Conservation (phyloP, 1,140 invertebrate species). For the Neotoxoptera formosana region DNA sequence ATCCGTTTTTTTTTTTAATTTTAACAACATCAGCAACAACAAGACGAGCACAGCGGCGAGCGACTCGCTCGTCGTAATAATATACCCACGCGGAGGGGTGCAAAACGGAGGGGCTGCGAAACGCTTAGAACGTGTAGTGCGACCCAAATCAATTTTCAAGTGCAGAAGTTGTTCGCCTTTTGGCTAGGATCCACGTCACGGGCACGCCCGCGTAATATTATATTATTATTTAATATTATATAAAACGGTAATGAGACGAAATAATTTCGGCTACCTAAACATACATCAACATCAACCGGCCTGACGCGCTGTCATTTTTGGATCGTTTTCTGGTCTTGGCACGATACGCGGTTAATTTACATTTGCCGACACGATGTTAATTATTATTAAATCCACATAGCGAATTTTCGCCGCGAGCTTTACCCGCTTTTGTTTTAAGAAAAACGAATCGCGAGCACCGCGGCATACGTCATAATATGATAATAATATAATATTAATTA, state of each 20-base stretch:
- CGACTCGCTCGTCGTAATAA: constrained; percentile 6
- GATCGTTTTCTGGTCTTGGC: constrained; percentile 51
- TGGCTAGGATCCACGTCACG: constrained; percentile 45
- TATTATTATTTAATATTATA: background rate
- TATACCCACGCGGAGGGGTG: background rate
- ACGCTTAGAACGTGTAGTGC: constrained; percentile 40
- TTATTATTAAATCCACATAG: background rate
- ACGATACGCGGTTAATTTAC: constrained; percentile 37
- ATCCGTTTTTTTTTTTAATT: constrained; percentile 29
- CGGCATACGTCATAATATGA: background rate
- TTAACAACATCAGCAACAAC: background rate
- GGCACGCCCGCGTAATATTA: background rate
- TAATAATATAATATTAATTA: too few relatives aligned
- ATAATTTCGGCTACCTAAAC: constrained; percentile 54
- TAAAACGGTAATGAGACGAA: constrained; percentile 56
- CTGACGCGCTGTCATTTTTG: constrained; percentile 54
- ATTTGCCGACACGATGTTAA: constrained; percentile 17
- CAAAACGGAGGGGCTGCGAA: constrained; percentile 36
- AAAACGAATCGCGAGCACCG: background rate
- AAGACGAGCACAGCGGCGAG: background rate
- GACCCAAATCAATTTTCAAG: constrained; percentile 58
- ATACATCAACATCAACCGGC: constrained; percentile 51
- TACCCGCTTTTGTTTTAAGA: background rate
- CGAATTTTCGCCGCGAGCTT: background rate
- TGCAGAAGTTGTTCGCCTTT: constrained; percentile 50